phyloP scores from a whole-genome alignment of 2,888 invertebrate species.

The Heliconius ethilla region DNA sequence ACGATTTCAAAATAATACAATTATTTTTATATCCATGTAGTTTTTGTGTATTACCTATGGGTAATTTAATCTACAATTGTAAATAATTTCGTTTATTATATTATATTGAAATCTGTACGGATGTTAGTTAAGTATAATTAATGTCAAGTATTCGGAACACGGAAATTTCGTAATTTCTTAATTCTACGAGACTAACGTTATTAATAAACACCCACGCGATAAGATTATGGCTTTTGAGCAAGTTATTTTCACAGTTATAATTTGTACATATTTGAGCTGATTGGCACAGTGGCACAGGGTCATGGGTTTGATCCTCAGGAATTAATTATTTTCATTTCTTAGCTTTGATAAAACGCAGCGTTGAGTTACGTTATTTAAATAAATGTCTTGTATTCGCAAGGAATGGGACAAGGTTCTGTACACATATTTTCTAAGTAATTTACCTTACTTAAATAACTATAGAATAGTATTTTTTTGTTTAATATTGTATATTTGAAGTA shows the following conservation, averaged over 20 bases:
- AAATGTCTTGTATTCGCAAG: neutral
- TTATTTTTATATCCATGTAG: neutral
- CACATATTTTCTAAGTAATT: too few relatives aligned
- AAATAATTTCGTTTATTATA: slow-evolving; percentile 40
- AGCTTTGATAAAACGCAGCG: neutral
- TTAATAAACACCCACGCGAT: slow-evolving; percentile 54
- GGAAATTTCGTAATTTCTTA: slow-evolving; percentile 58
- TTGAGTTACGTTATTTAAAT: neutral
- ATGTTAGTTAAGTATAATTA: slow-evolving; percentile 67
- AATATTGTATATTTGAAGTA: neutral
- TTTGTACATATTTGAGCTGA: neutral
- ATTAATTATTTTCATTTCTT: neutral
- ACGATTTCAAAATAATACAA: neutral
- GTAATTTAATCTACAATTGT: neutral
- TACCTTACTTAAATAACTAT: too few relatives aligned
- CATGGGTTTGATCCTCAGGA: neutral
- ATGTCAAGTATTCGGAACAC: slow-evolving; percentile 62
- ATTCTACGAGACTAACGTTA: slow-evolving; percentile 54
- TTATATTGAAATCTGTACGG: slow-evolving; percentile 53
- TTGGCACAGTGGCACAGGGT: neutral
- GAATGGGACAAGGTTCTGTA: neutral
- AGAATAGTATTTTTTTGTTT: too few relatives aligned
- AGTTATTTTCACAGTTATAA: slow-evolving; percentile 11
- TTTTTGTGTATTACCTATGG: neutral
- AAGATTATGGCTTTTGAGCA: neutral